These are phyloP conservation scores for Sebastes fasciatus DNA, from an alignment of 2,113 vertebrate species.

Conservation along the genomic window DNA sequence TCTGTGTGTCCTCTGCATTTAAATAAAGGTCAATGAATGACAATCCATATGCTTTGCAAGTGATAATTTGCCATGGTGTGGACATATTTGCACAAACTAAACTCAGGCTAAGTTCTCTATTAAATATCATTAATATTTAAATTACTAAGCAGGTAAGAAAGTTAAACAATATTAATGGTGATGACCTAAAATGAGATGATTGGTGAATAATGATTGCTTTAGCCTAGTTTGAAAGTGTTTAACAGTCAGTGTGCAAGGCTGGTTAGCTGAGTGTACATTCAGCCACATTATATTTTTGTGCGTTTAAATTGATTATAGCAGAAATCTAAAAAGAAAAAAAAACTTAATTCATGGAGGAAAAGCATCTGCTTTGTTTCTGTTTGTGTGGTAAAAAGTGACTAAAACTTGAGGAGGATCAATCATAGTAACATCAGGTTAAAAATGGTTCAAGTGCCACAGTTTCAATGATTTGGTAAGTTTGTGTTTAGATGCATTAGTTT, in stretches of 20 bases:
- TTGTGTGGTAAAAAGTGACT: conserved; percentile 39
- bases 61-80: not conserved
- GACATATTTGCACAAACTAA: conserved; percentile 6
- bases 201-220: not conserved
- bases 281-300: conserved; percentile 15
- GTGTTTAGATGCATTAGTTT: conserved; percentile 30
- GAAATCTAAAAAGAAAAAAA: conserved; percentile 11
- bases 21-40: conserved; percentile 19
- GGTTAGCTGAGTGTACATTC: conserved; percentile 27
- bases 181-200: conserved; percentile 9
- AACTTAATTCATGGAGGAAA: conserved; percentile 25
- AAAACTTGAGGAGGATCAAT: conserved; percentile 15
- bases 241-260: conserved; percentile 22
- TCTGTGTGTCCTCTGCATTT: conserved; percentile 4
- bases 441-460: conserved; percentile 19
- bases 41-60: not conserved
- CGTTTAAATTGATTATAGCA: conserved; percentile 7
- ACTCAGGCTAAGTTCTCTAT: not conserved
- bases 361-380: conserved; percentile 3
- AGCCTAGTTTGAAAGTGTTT: not conserved
- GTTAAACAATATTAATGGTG: not conserved
- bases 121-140: not conserved
- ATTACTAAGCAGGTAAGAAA: not conserved
- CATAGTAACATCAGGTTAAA: not conserved
- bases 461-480: conserved; percentile 19